phyloP scores from a whole-genome alignment of 1,140 invertebrate genomes.

The Polypedilum pembai region DNA sequence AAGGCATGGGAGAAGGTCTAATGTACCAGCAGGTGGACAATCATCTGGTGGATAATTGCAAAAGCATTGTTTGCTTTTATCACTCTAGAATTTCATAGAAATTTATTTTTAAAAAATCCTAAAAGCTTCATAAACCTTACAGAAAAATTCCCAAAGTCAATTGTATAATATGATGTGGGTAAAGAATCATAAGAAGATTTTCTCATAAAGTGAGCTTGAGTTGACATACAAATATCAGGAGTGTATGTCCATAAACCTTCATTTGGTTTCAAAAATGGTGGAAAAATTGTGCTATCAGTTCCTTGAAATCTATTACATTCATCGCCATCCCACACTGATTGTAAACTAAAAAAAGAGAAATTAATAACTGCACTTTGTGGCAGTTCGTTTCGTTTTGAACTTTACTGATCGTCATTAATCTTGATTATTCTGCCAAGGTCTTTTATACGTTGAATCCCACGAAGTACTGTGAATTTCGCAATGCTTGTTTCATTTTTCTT shows the following conservation, averaged over 20 bases:
- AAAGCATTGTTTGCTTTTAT: constrained; percentile 63
- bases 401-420: constrained; percentile 50
- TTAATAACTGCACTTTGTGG: too few relatives aligned
- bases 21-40: constrained; percentile 62
- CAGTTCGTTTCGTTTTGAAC: constrained; percentile 37
- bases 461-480: constrained; percentile 52
- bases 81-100: constrained; percentile 42
- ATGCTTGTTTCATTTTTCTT: constrained; percentile 41
- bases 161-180: constrained; percentile 56
- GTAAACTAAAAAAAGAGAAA: neutral
- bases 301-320: constrained; percentile 62
- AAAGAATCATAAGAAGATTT: constrained; percentile 58
- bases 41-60: constrained; percentile 52
- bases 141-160: constrained; percentile 57
- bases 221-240: constrained; percentile 58
- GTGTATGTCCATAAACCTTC: constrained; percentile 55
- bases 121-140: constrained; percentile 24
- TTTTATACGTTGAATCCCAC: constrained; percentile 59
- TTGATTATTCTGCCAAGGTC: constrained; percentile 59
- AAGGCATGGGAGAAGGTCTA: constrained; percentile 53
- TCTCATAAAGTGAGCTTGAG: constrained; percentile 53
- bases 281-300: constrained; percentile 69
- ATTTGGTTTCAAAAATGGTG: constrained; percentile 55
- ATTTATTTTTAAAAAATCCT: neutral
- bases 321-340: constrained; percentile 48